Percentiles rank a stretch among this genome's conserved stretches.
Conservation (phyloP, 2,888 invertebrate genomes). For the Spodoptera littoralis region DNA sequence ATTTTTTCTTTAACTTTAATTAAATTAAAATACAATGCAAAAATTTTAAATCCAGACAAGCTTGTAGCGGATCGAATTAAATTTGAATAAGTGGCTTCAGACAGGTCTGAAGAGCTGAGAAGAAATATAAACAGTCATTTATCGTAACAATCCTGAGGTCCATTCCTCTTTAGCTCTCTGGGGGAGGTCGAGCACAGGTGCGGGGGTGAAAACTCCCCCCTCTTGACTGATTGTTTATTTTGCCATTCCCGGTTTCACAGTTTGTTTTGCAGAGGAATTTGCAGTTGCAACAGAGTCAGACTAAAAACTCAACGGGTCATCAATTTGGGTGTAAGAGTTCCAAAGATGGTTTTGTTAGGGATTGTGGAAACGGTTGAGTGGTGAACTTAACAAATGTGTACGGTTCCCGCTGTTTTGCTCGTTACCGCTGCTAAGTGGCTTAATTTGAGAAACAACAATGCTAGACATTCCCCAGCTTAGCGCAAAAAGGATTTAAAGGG, state of each 20-base stretch:
- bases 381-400: conserved; percentile 15
- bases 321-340: conserved; percentile 53
- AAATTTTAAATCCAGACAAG: conserved; percentile 55
- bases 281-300: conserved; percentile 66
- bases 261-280: conserved; percentile 73
- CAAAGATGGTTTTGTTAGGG: conserved; percentile 47
- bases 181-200: conserved; percentile 75
- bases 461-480: not conserved
- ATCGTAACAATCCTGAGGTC: conserved; percentile 76
- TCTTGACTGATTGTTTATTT: conserved; percentile 84
- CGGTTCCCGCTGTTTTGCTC: conserved; percentile 24
- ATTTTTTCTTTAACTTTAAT: conserved; percentile 52
- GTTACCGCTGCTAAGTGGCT: conserved; percentile 16
- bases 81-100: conserved; percentile 78
- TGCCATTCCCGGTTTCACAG: conserved; percentile 64
- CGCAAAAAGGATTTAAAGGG: not conserved
- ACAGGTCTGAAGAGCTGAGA: conserved; percentile 67
- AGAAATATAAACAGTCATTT: conserved; percentile 85
- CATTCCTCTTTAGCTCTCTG: conserved; percentile 64
- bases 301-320: conserved; percentile 58
- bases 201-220: conserved; percentile 57
- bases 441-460: conserved; percentile 16
- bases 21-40: conserved; percentile 59
- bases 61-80: conserved; percentile 69
- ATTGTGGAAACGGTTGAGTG: conserved; percentile 28